A percentile compares a stretch with the other conserved stretches of the same genome.
phyloP scores from a whole-genome alignment of 2,797 vertebrate species.

The Hydrolagus colliei region DNA sequence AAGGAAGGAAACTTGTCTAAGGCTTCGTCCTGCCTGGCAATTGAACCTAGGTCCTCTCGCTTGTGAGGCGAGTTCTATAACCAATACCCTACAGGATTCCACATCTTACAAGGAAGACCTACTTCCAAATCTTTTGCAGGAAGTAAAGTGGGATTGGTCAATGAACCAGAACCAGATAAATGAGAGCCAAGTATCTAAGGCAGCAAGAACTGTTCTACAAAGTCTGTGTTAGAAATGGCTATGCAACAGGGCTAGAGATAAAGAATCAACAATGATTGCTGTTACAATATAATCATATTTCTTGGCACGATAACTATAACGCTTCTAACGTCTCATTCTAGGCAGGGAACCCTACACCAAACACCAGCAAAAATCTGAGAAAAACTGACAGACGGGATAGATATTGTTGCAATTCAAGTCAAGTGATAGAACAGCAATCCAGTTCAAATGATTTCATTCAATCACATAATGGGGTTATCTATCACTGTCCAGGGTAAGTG shows the following conservation, averaged over 20 bases:
- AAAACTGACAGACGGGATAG: neutral
- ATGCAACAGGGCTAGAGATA: neutral
- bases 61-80: too few relatives aligned
- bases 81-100: too few relatives aligned
- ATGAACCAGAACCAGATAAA: neutral
- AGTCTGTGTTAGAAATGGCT: neutral
- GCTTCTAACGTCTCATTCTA: neutral
- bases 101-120: too few relatives aligned
- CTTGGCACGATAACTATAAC: neutral
- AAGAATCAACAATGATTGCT: neutral
- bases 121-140: too few relatives aligned
- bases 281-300: neutral
- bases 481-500: neutral
- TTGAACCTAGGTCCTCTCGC: too few relatives aligned
- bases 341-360: neutral
- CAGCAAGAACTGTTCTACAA: neutral
- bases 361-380: neutral
- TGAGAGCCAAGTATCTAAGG: neutral
- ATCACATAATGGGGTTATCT: constrained; percentile 14
- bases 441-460: neutral
- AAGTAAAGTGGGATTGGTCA: too few relatives aligned
- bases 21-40: too few relatives aligned
- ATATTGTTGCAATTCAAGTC: neutral
- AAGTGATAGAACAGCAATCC: too few relatives aligned
- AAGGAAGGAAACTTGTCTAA: too few relatives aligned